These are phyloP conservation scores for Sarcophaga caerulescens DNA, from an alignment of 2,888 invertebrate genomes.

Conservation along the genomic window DNA sequence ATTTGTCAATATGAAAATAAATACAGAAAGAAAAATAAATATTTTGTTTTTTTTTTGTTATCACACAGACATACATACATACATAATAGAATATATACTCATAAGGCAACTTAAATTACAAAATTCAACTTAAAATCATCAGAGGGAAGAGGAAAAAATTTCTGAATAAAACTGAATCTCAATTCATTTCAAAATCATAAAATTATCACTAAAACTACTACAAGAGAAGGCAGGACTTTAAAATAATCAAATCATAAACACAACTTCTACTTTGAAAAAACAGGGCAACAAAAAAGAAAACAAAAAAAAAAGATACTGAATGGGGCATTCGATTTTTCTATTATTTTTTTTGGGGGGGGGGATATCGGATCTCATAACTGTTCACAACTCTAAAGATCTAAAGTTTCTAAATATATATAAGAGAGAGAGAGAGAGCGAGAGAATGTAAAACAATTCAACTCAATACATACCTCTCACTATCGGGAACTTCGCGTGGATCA, in stretches of 20 bases:
- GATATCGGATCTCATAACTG: background rate
- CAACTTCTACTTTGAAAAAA: no score
- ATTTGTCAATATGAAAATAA: slow-evolving; percentile 59
- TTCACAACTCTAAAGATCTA: no score
- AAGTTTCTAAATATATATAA: no score
- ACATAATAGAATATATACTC: slow-evolving; percentile 28
- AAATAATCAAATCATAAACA: no score
- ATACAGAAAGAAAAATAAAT: slow-evolving; percentile 56
- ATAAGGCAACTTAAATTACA: slow-evolving; percentile 48
- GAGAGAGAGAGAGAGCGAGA: no score
- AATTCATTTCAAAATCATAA: no score
- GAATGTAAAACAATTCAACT: background rate
- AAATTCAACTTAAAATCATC: slow-evolving; percentile 25
- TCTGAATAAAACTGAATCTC: no score
- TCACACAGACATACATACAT: slow-evolving; percentile 55
- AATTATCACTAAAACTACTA: no score
- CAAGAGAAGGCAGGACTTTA: no score
- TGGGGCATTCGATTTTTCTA: no score
- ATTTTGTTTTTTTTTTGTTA: slow-evolving; percentile 42
- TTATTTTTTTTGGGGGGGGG: background rate
- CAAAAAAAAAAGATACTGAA: background rate
- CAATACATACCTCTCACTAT: slow-evolving; percentile 91
- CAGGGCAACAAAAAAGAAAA: slow-evolving; percentile 7
- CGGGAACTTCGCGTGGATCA: slow-evolving; percentile 89
- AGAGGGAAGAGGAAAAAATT: background rate